Evolutionary conservation across 1,140 invertebrate genomes (phyloP), one percentile per base, ranked within the genome.

Genomic region (Probaryconus sp.): DNA sequence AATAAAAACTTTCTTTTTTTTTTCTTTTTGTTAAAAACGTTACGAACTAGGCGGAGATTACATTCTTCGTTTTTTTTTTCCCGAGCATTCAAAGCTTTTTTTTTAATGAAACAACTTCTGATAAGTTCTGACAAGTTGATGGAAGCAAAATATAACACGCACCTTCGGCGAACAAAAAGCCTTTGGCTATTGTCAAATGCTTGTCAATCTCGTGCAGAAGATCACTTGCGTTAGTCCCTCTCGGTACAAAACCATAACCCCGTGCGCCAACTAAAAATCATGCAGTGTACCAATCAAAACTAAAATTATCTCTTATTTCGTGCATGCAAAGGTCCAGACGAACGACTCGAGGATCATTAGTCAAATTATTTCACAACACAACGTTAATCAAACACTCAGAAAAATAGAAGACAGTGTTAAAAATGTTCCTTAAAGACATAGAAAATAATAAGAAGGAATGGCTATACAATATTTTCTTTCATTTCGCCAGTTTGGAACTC

Each of bases 121-220:
- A 18, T 9, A 14, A 35, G 7, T 13, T 13, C 7, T 18, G 33
- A 21, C 35, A 53, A 38, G 28, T 51, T 51, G 5, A 30, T 28
- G n/a, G 21, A 53, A 48, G 31, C 31, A 33, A 68, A 42, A 67
- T 63, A 40, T 63, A 65, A 45, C 69, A 87, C 85, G 80, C 80
- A 90, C 89, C 89, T 90, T 82, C 81, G 17, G 77, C 75, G 76
- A 90, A 86, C 72, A 92, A 88, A 88, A 92, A 92, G 79, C 91
- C 91, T 81, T 88, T 89, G 77, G 90, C 89, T 74, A 91, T 79
- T 74, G 83, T 87, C 78, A 92, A 87, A 76, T 88, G 88, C 67
- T 81, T 85, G 85, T 92, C 91, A 80, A 92, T 92, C 88, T 92
- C 91, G 84, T 89, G 89, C 83, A 92, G 88, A 76, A 92, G 86